These are phyloP conservation scores for Blastobasis lacticolella DNA, from an alignment of 2,888 invertebrate genomes.

Conservation along the genomic window DNA sequence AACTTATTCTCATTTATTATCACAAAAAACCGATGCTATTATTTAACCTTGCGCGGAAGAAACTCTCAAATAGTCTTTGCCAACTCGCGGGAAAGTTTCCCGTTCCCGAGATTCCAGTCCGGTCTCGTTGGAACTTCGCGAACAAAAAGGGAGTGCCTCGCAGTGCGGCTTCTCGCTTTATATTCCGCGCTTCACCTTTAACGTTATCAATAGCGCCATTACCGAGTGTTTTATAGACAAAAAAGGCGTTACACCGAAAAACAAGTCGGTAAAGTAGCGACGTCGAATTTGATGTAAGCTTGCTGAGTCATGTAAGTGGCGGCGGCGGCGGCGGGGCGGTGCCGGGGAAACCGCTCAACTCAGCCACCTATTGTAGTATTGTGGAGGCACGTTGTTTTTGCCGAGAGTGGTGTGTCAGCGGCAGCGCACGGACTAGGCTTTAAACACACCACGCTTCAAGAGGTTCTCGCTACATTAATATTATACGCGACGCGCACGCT, in stretches of 20 bases:
- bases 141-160: slow-evolving; percentile 18
- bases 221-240: slow-evolving; percentile 45
- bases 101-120: slow-evolving; percentile 19
- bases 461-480: no score
- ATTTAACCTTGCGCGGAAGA: slow-evolving; percentile 17
- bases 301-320: slow-evolving; percentile 64
- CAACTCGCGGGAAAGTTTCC: slow-evolving; percentile 26
- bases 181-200: slow-evolving; percentile 40
- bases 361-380: slow-evolving; percentile 64
- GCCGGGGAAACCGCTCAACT: slow-evolving; percentile 46
- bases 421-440: slow-evolving; percentile 42
- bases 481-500: no score
- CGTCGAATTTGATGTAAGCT: slow-evolving; percentile 22
- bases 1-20: slow-evolving; percentile 1
- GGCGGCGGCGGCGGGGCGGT: slow-evolving; percentile 23
- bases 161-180: slow-evolving; percentile 20
- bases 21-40: slow-evolving; percentile 6
- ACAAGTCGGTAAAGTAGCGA: slow-evolving; percentile 53
- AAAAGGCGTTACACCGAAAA: slow-evolving; percentile 53
- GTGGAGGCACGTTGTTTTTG: slow-evolving; percentile 66
- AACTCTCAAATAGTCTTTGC: slow-evolving; percentile 22
- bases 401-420: slow-evolving; percentile 58
- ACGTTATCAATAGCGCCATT: slow-evolving; percentile 44
- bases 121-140: slow-evolving; percentile 32
- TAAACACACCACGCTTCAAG: slow-evolving; percentile 7